Evolutionary conservation across 1,140 invertebrate genomes (phyloP), one percentile per base, ranked within the genome.

Genomic region (Zophobas atratus): DNA sequence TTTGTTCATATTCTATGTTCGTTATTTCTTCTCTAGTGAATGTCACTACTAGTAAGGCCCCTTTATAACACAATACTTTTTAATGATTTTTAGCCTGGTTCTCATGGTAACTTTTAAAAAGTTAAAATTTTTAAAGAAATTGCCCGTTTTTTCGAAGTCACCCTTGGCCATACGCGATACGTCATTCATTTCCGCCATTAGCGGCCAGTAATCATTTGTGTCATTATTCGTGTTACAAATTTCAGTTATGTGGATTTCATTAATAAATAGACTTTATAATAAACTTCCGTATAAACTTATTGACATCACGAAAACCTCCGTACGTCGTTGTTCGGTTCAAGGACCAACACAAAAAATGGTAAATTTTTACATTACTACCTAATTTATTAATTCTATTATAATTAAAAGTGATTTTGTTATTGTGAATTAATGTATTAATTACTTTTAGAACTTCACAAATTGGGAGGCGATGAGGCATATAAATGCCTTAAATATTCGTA

Each of bases 331-430:
- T 20, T 20, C 20, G 20, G 20, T 20, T 20, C 20, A 20, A 20
- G 20, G 20, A 20, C 20, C 20, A 20, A 20, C 20, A 20, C 20
- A 20, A 20, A 20, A 20, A 20, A 20, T 20, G 20, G 20, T 46
- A 46, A 8, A 46, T 3, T 8, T 46, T 46, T 46, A 46, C 43
- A 46, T 3, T 46, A 46, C 20, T 20, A 20, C 20, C 20, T 20
- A 20, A 20, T 20, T 20, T 20, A 20, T 20, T 20, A 20, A 20
- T 20, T 20, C 20, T 20, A 20, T 20, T 20, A 20, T 20, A 53
- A n/a, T 53, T n/a, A 53, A 53, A 53, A 53, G 49, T 53, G 49
- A 53, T 53, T 53, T 53, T 53, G 49, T 53, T 53, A 53, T 53
- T 53, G 49, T 53, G 49, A 53, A 53, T 53, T 53, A 53, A 53